Base-by-base conservation (phyloP, 2,888 invertebrate species). In the Melinaea marsaeus region DNA sequence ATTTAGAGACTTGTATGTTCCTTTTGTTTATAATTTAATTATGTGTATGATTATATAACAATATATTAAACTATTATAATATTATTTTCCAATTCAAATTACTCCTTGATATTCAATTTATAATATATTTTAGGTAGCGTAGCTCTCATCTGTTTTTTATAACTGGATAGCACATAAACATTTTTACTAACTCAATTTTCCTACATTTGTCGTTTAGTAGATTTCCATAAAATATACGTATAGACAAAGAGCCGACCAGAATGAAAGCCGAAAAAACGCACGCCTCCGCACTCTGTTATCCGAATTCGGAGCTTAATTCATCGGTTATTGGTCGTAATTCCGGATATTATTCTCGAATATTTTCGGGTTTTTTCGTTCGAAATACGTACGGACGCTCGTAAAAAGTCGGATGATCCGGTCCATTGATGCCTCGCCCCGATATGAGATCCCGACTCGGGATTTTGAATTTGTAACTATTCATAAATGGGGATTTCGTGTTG, bases 321-420 rank as follows among this genome's bases (percentile, higher is more conserved):
- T 79, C 77, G 79, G 80, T 79, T 84, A 83, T 78, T 75, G 81
- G 76, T 80, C 85, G 80, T 87, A 86, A 84, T 83, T 86, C 68
- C 79, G 72, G 80, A 80, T 83, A 85, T 85, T 82, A 86, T 83
- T 83, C 77, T 72, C 70, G 77, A 76, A 84, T 86, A 86, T 87
- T 83, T 84, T 80, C 79, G 77, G 80, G 75, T 83, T 86, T 84
- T 81, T 74, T 76, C 75, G 72, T 64, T 32, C 51, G 32, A 51
- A 51, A 57, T 65, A 64, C 63, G 69, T 61, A 63, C 54, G 65
- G 64, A 58, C 61, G 70, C 58, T 84, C 88, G 85, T 87, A 88
- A 88, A 88, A 83, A 81, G 78, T 70, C 75, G 83, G 87, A 86
- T 88, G 82, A 88, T 83, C 88, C 79, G 69, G 71, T 80, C 22